Percentiles rank a stretch among this genome's conserved stretches.
These are phyloP conservation scores for Salmo trutta DNA, from an alignment of 2,797 vertebrate species.

Conservation along the genomic window DNA sequence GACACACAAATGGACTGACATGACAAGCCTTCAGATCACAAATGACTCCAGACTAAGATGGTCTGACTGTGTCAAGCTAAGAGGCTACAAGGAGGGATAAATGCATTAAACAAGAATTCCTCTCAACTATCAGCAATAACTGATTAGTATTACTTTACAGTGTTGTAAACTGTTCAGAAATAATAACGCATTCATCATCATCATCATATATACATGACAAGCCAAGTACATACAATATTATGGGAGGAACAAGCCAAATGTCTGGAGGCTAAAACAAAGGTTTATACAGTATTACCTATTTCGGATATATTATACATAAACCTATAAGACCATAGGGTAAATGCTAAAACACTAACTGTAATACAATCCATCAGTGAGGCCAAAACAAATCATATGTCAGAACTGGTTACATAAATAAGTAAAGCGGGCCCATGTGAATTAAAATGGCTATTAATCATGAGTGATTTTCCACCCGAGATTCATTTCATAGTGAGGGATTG, in stretches of 20 bases:
- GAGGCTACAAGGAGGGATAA: background rate
- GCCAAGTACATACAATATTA: background rate
- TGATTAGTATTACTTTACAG: background rate
- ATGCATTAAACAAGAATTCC: background rate
- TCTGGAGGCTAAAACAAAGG: background rate
- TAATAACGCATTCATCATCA: background rate
- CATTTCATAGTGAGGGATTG: background rate
- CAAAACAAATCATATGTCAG: slow-evolving; percentile 11
- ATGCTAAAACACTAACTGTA: background rate
- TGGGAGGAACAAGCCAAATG: background rate
- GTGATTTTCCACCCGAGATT: background rate
- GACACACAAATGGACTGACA: background rate
- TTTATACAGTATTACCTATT: background rate
- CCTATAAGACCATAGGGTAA: background rate
- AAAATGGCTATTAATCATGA: background rate
- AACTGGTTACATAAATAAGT: slow-evolving; percentile 4
- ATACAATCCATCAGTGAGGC: background rate
- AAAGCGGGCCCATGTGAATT: slow-evolving; percentile 1
- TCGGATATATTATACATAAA: background rate
- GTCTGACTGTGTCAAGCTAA: background rate
- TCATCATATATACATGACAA: background rate
- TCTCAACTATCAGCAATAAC: background rate
- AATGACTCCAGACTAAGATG: background rate
- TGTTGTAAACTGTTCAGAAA: background rate
- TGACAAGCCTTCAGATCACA: background rate